Percentiles rank a stretch among this genome's conserved stretches.
phyloP scores from a whole-genome alignment of 2,797 vertebrate species.

The Clarias platycephalus region DNA sequence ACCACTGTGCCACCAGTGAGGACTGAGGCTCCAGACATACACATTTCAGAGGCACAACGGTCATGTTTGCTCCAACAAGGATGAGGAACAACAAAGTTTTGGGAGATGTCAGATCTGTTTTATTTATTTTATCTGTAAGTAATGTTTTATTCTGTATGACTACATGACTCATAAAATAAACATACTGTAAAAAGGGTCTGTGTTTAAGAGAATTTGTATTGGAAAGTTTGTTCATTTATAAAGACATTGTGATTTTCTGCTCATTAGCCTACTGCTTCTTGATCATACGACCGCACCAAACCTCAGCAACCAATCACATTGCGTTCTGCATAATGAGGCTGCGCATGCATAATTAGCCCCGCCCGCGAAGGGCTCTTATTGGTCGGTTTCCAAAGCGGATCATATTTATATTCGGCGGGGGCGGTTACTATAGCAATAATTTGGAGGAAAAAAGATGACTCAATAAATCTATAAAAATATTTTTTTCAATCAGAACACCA shows the following conservation, averaged over 20 bases:
- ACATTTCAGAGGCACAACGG: no score
- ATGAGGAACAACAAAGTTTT: not conserved
- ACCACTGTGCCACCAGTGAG: no score
- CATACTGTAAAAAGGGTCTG: not conserved
- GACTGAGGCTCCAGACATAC: no score
- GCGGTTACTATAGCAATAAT: conserved; percentile 34
- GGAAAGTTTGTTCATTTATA: not conserved
- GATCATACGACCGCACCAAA: conserved; percentile 12
- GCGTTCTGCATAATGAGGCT: conserved; percentile 11
- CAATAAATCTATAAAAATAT: not conserved
- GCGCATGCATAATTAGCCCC: conserved; percentile 58
- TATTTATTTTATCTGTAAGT: not conserved
- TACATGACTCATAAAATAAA: not conserved
- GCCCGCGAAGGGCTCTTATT: conserved; percentile 61
- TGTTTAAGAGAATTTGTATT: not conserved
- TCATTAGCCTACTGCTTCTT: not conserved
- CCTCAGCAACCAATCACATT: conserved; percentile 62
- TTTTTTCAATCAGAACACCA: not conserved
- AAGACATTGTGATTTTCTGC: not conserved
- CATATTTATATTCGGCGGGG: conserved; percentile 47
- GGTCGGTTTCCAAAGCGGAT: conserved; percentile 30
- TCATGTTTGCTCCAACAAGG: not conserved
- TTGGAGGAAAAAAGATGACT: not conserved
- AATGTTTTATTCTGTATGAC: not conserved
- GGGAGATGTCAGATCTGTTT: not conserved